A percentile compares a stretch with the other conserved stretches of the same genome.
phyloP scores from a whole-genome alignment of 2,797 vertebrate species.

The Pangasius djambal region DNA sequence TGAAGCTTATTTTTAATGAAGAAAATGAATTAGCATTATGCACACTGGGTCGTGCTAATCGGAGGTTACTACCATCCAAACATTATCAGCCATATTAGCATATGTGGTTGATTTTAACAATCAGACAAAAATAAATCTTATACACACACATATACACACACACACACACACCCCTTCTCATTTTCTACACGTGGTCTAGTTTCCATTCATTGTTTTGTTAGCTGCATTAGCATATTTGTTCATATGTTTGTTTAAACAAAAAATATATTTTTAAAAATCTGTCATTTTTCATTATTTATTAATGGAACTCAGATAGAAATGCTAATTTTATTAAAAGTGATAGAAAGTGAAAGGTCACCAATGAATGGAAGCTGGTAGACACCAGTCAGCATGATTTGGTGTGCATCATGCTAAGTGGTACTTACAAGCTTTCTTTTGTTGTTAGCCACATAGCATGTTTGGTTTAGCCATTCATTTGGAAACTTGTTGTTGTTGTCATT shows the following conservation, averaged over 20 bases:
- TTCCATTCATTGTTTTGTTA: no score
- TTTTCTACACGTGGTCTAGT: no score
- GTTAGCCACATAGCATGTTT: background rate
- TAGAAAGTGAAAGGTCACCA: background rate
- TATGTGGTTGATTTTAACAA: background rate
- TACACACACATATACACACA: no score
- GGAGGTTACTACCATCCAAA: background rate
- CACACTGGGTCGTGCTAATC: background rate
- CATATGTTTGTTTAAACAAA: background rate
- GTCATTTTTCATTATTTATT: no score
- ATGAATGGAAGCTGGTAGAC: background rate
- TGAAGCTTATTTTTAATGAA: background rate
- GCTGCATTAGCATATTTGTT: background rate
- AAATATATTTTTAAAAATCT: no score
- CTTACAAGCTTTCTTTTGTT: background rate
- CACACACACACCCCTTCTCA: no score
- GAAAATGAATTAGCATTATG: background rate
- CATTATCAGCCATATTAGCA: background rate
- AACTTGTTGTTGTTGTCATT: background rate
- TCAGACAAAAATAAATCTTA: no score
- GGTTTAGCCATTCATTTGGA: background rate
- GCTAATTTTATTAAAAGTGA: background rate
- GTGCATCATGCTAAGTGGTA: background rate
- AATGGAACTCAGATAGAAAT: no score
- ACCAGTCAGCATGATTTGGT: background rate